Evolutionary conservation across 2,797 vertebrate genomes (phyloP).

Genomic region (Karalla daura): DNA sequence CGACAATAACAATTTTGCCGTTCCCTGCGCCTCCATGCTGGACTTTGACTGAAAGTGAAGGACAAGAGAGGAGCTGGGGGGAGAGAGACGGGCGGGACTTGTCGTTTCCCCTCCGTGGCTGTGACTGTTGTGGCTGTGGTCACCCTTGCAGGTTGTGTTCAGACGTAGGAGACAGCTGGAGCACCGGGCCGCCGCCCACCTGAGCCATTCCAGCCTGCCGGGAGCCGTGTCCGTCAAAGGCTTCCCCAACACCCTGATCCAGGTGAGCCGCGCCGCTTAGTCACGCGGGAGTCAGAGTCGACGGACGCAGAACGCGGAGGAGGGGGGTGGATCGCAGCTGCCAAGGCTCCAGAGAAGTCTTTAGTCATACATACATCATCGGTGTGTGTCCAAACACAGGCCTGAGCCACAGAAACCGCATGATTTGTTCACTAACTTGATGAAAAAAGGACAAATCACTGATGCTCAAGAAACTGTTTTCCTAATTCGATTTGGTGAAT

Average conservation of each 20-base stretch:
- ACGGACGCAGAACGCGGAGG: conserved; percentile 29
- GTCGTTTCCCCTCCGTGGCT: conserved; percentile 55
- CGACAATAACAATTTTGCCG: conserved; percentile 34
- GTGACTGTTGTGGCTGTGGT: conserved; percentile 59
- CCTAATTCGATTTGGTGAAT: no score
- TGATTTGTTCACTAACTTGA: neutral
- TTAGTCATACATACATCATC: conserved; percentile 50
- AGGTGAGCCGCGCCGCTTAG: conserved; percentile 69
- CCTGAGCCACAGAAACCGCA: conserved; percentile 8
- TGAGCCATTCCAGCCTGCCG: conserved; percentile 68
- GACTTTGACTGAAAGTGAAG: conserved; percentile 2
- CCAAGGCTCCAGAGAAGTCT: conserved; percentile 18
- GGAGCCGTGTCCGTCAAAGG: conserved; percentile 80
- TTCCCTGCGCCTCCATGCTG: conserved; percentile 15
- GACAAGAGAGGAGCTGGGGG: neutral
- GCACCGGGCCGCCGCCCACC: conserved; percentile 69
- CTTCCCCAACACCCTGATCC: conserved; percentile 82
- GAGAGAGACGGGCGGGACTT: conserved; percentile 14
- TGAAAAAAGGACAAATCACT: no score
- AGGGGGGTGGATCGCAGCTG: neutral
- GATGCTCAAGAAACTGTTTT: no score
- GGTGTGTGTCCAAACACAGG: neutral
- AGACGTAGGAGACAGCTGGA: conserved; percentile 78
- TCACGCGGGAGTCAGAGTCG: conserved; percentile 54
- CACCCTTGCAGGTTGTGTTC: conserved; percentile 58